Percentiles rank a stretch among this genome's conserved stretches.
Evolutionary conservation across 2,113 vertebrate species (phyloP).

Genomic region (Bufo bufo): DNA sequence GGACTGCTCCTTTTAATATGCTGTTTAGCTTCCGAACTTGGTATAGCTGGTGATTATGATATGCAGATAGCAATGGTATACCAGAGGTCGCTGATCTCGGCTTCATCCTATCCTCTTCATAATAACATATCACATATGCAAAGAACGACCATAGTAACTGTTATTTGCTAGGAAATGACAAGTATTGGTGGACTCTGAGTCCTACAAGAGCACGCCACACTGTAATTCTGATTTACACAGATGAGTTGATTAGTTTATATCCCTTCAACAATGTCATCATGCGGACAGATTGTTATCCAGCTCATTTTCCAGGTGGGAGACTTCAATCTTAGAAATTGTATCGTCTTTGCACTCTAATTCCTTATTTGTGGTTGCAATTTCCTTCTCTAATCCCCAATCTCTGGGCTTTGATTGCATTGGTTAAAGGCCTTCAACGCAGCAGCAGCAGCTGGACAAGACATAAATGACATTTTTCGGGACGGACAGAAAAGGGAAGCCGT

Average conservation of each 20-base stretch:
- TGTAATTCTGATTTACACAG: constrained; percentile 37
- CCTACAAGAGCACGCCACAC: not conserved
- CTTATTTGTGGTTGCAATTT: constrained; percentile 71
- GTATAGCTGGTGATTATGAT: not conserved
- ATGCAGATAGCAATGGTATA: constrained; percentile 25
- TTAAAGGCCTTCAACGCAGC: constrained; percentile 62
- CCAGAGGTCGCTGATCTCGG: constrained; percentile 1
- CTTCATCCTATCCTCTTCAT: not conserved
- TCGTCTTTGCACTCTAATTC: constrained; percentile 70
- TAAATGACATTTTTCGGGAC: constrained; percentile 57
- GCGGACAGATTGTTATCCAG: constrained; percentile 55
- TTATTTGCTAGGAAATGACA: constrained; percentile 18
- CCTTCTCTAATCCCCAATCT: constrained; percentile 69
- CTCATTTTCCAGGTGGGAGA: constrained; percentile 59
- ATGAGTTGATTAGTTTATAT: constrained; percentile 47
- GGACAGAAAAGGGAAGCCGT: constrained; percentile 60
- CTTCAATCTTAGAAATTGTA: constrained; percentile 68
- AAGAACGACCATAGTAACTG: not conserved
- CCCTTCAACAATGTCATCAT: constrained; percentile 43
- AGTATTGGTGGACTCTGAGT: not conserved
- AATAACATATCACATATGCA: constrained; percentile 40
- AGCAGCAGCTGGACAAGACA: constrained; percentile 62
- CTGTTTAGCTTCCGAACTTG: constrained; percentile 19
- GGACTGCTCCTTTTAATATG: constrained; percentile 20
- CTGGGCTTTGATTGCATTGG: constrained; percentile 62